Conservation (phyloP, 2,113 vertebrate genomes). For the Sinocyclocheilus grahami region DNA sequence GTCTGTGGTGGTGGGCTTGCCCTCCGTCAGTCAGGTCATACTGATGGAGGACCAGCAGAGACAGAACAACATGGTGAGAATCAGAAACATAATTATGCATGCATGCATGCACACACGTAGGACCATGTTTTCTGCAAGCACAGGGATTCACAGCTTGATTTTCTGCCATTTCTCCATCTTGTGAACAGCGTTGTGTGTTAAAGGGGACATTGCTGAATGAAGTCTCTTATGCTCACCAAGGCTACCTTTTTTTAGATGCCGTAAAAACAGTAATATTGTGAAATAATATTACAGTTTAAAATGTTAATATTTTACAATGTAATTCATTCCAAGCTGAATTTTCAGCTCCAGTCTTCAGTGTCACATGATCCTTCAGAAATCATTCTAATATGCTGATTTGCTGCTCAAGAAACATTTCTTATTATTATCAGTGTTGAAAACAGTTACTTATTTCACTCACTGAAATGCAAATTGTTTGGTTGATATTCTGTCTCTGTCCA, state of each 20-base stretch:
- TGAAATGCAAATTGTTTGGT: too few species aligned
- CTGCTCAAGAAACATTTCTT: background rate
- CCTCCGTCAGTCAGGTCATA: constrained; percentile 80
- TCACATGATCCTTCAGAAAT: too few species aligned
- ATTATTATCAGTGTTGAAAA: too few species aligned
- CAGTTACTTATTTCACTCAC: too few species aligned
- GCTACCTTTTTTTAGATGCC: background rate
- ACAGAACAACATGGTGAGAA: constrained; percentile 86
- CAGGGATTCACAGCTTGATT: background rate
- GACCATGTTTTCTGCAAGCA: background rate
- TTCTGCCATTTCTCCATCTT: background rate
- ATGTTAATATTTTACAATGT: too few species aligned
- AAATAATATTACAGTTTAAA: too few species aligned
- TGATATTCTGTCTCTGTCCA: too few species aligned
- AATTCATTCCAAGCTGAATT: too few species aligned
- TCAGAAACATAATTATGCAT: constrained; percentile 26
- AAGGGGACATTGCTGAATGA: background rate
- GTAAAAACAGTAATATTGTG: background rate
- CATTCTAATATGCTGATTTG: too few species aligned
- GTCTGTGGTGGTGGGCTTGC: constrained; percentile 81
- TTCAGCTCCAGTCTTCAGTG: too few species aligned
- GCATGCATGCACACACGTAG: constrained; percentile 13
- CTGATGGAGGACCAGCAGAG: constrained; percentile 90
- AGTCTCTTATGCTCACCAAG: background rate
- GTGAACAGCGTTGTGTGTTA: background rate